phyloP scores from a whole-genome alignment of 2,113 vertebrate species.

The Potamarius usumacintae region DNA sequence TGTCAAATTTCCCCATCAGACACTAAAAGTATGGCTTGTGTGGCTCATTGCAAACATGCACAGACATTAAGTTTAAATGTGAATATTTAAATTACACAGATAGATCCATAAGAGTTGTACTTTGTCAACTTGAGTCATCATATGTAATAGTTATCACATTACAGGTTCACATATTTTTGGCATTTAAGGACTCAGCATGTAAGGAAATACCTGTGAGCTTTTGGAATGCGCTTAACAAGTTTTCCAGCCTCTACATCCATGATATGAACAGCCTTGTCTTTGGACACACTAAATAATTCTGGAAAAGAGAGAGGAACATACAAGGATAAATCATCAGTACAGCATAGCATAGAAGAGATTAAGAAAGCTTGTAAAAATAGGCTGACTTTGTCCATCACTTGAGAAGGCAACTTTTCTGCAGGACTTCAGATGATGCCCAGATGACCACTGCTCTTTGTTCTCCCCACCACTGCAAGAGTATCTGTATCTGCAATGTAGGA shows the following conservation, averaged over 20 bases:
- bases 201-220: constrained; percentile 79
- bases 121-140: not conserved
- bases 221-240: constrained; percentile 82
- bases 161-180: not conserved
- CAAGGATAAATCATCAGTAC: not conserved
- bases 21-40: not conserved
- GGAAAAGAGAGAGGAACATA: not conserved
- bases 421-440: constrained; percentile 93
- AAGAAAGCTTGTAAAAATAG: not conserved
- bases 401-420: constrained; percentile 88
- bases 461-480: constrained; percentile 86
- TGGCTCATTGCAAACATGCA: not conserved
- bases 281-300: constrained; percentile 89
- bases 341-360: not conserved
- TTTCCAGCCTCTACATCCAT: constrained; percentile 85
- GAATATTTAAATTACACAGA: not conserved
- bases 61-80: not conserved
- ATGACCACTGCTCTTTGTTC: constrained; percentile 92
- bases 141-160: not conserved
- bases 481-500: constrained; percentile 70
- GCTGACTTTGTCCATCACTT: constrained; percentile 82
- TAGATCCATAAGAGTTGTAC: not conserved
- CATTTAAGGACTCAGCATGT: not conserved
- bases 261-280: constrained; percentile 88
- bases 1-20: not conserved